These are phyloP conservation scores for Cirrhinus mrigala DNA, from an alignment of 2,797 vertebrate genomes.

Conservation along the genomic window DNA sequence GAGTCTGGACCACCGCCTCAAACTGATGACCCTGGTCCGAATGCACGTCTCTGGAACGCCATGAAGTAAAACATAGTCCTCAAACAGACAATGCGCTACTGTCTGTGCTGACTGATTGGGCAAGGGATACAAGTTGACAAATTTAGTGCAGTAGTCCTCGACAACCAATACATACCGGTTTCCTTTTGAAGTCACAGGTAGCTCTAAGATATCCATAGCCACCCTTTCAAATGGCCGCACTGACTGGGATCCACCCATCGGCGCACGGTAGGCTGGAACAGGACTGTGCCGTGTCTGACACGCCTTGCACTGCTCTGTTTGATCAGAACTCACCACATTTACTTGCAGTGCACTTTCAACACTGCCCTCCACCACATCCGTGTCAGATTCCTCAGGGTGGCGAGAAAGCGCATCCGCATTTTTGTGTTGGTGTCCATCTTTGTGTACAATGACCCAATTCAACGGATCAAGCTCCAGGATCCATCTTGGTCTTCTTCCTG, in stretches of 20 bases:
- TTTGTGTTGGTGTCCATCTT: constrained; percentile 23
- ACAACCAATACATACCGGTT: not conserved
- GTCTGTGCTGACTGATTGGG: not conserved
- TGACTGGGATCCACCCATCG: constrained; percentile 17
- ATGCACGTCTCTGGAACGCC: not conserved
- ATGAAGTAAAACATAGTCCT: not conserved
- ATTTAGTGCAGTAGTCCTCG: not conserved
- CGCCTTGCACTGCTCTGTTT: constrained; percentile 20
- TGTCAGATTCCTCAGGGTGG: not conserved
- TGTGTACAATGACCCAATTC: constrained; percentile 45
- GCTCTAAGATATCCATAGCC: not conserved
- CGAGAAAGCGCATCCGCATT: constrained; percentile 47
- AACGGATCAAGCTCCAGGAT: constrained; percentile 51
- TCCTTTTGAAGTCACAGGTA: not conserved
- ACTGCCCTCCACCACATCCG: not conserved
- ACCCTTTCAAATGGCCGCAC: not conserved
- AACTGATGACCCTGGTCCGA: not conserved
- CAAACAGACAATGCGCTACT: not conserved
- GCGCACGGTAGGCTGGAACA: constrained; percentile 15
- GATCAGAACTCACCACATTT: constrained; percentile 38
- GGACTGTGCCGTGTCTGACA: constrained; percentile 45
- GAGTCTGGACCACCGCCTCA: not conserved
- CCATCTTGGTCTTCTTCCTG: constrained; percentile 40
- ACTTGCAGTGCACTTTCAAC: not conserved
- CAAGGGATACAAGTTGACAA: not conserved